phyloP scores from a whole-genome alignment of 2,888 invertebrate genomes.

The Nymphalis polychloros region DNA sequence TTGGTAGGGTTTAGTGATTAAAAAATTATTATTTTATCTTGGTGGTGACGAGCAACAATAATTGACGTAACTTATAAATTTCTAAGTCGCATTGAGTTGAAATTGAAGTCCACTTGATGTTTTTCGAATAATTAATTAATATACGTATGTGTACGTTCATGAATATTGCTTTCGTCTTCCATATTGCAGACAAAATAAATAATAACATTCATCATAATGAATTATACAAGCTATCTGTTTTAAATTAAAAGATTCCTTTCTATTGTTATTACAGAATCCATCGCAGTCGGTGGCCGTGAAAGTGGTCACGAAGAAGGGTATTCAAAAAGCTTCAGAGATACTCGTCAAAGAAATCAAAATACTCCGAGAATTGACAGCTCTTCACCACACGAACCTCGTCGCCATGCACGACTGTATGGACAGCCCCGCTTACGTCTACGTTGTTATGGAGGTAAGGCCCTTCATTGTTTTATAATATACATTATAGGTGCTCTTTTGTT shows the following conservation, averaged over 20 bases:
- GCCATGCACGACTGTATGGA: constrained; percentile 99
- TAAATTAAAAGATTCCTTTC: neutral
- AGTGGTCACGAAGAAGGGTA: constrained; percentile 98
- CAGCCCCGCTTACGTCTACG: constrained; percentile 95
- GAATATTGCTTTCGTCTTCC: too few relatives aligned
- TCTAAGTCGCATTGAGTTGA: too few relatives aligned
- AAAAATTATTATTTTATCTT: too few relatives aligned
- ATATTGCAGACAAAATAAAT: too few relatives aligned
- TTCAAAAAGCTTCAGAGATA: constrained; percentile 98
- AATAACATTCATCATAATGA: too few relatives aligned
- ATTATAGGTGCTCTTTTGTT: neutral
- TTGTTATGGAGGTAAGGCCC: constrained; percentile 97
- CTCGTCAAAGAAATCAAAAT: constrained; percentile 99
- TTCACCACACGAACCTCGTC: constrained; percentile 99
- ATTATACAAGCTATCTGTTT: too few relatives aligned
- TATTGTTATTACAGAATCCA: constrained; percentile 84
- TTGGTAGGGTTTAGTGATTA: too few relatives aligned
- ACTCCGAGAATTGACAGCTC: constrained; percentile 96
- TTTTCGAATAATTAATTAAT: too few relatives aligned
- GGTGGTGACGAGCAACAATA: too few relatives aligned
- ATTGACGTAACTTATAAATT: too few relatives aligned
- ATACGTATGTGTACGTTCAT: too few relatives aligned
- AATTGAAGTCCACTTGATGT: too few relatives aligned
- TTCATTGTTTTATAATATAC: constrained; percentile 8
- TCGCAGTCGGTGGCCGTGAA: constrained; percentile 97